These are phyloP conservation scores for Hydropotes inermis DNA, from an alignment of 2,113 vertebrate genomes.

Conservation along the genomic window DNA sequence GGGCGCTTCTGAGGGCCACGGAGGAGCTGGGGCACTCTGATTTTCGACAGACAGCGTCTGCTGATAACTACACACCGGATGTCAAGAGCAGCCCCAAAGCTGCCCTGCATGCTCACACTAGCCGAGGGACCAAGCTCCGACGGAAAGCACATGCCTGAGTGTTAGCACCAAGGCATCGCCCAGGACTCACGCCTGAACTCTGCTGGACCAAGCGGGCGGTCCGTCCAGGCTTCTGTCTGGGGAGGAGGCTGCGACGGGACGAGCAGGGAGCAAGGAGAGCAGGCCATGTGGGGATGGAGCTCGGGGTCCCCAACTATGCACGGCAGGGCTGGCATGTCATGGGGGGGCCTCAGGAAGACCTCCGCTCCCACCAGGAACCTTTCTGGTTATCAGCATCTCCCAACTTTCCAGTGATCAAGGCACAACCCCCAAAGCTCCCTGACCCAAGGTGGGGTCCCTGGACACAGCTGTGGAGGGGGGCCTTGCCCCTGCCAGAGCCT, in stretches of 20 bases:
- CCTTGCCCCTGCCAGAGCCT: neutral
- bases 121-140: neutral
- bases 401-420: neutral
- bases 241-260: neutral
- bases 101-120: neutral
- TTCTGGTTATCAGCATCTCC: neutral
- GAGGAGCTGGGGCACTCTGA: neutral
- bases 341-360: neutral
- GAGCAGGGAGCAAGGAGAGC: neutral
- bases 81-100: neutral
- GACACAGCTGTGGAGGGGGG: neutral
- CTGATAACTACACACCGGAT: neutral
- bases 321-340: accelerated
- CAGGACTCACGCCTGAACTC: neutral
- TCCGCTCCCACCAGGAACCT: neutral
- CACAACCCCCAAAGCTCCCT: neutral
- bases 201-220: neutral
- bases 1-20: neutral
- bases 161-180: too few relatives aligned
- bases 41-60: neutral
- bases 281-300: neutral
- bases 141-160: neutral
- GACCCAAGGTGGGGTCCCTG: neutral
- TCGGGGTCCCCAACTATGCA: accelerated
- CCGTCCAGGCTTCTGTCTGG: neutral